Evolutionary conservation across 2,113 vertebrate genomes (phyloP).

Genomic region (Heterotis niloticus): DNA sequence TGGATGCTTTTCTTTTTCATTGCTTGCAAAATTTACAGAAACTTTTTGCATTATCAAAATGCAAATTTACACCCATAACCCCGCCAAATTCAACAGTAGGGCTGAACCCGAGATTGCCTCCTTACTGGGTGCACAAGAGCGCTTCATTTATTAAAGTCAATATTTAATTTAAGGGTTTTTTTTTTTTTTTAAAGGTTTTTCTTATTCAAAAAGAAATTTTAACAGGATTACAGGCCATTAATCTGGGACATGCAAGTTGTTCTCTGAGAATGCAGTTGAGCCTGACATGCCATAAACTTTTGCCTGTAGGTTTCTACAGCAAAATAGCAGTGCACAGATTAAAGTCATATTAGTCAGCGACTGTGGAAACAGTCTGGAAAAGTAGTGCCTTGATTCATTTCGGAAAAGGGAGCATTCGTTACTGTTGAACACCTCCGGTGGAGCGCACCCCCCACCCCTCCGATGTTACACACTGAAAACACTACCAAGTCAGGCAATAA

Average conservation of each 20-base stretch:
- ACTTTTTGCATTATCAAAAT: too few species aligned
- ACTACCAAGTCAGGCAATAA: too few species aligned
- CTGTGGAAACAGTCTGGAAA: neutral
- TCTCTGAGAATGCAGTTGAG: too few species aligned
- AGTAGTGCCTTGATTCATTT: neutral
- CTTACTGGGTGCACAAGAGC: neutral
- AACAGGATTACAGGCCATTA: neutral
- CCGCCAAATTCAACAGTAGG: too few species aligned
- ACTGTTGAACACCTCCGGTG: neutral
- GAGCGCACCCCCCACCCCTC: too few species aligned
- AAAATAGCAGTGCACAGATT: neutral
- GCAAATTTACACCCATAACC: too few species aligned
- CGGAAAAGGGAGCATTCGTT: neutral
- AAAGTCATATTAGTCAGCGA: neutral
- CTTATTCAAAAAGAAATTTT: neutral
- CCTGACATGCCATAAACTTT: neutral
- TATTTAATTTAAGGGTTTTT: neutral
- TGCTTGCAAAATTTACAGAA: too few species aligned
- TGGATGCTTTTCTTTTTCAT: too few species aligned
- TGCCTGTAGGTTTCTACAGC: neutral
- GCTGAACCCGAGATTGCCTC: too few species aligned
- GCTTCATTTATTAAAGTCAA: neutral
- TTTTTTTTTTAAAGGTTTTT: slow-evolving; percentile 5
- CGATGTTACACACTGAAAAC: too few species aligned
- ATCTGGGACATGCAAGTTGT: neutral